phyloP scores from a whole-genome alignment of 2,888 invertebrate species.

The Trichogramma evanescens region DNA sequence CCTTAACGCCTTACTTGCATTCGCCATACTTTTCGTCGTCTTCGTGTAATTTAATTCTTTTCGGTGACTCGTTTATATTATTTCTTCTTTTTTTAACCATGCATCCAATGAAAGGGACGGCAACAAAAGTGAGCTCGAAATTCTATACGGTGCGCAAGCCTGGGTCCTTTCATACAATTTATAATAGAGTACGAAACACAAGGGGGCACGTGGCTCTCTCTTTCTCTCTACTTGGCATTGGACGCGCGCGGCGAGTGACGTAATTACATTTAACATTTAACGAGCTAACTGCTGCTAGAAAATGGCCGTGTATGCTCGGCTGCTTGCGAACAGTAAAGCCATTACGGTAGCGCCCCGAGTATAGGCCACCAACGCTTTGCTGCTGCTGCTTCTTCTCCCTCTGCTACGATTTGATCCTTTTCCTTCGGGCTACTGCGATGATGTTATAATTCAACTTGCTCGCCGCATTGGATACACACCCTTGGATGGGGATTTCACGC shows the following conservation, averaged over 20 bases:
- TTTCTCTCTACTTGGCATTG: not conserved
- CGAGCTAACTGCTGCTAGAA: constrained; percentile 46
- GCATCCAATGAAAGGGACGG: constrained; percentile 44
- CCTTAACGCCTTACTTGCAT: not conserved
- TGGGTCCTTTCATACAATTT: constrained; percentile 1
- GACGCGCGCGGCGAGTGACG: constrained; percentile 35
- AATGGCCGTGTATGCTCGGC: constrained; percentile 46
- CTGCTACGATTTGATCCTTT: too few relatives aligned
- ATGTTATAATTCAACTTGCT: too few relatives aligned
- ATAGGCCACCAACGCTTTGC: not conserved
- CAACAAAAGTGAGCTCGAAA: constrained; percentile 18
- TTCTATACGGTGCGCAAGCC: not conserved
- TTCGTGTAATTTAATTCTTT: constrained; percentile 23
- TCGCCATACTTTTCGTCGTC: constrained; percentile 36
- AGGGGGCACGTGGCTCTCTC: constrained; percentile 1
- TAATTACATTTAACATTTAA: constrained; percentile 45
- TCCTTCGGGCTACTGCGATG: too few relatives aligned
- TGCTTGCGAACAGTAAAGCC: constrained; percentile 38
- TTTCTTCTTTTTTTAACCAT: constrained; percentile 4
- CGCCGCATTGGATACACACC: too few relatives aligned
- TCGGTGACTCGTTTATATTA: not conserved
- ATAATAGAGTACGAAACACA: not conserved
- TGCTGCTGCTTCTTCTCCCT: not conserved
- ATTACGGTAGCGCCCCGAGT: constrained; percentile 6
- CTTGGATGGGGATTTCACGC: not conserved